Evolutionary conservation across 1,140 invertebrate genomes (phyloP).

Genomic region (Drosophila prosaltans): DNA sequence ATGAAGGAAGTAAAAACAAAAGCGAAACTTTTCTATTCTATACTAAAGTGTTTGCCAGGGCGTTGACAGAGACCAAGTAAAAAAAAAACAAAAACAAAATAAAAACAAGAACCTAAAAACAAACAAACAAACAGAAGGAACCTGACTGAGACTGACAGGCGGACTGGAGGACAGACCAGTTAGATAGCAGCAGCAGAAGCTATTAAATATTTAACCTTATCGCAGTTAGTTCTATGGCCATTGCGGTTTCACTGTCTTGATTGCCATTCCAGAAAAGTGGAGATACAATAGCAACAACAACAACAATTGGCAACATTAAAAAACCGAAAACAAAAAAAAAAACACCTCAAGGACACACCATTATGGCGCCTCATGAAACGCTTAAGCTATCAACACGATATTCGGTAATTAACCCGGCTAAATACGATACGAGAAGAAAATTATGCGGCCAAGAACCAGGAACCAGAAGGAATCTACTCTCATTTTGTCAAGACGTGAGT

Average conservation of each 20-base stretch:
- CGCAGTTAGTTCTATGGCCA: slow-evolving; percentile 54
- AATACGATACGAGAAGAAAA: slow-evolving; percentile 68
- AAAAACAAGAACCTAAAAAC: slow-evolving; percentile 8
- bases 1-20: slow-evolving; percentile 42
- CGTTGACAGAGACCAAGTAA: slow-evolving; percentile 48
- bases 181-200: slow-evolving; percentile 40
- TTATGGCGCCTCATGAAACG: slow-evolving; percentile 70
- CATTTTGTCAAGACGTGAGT: slow-evolving; percentile 44
- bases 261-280: not conserved
- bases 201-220: slow-evolving; percentile 79
- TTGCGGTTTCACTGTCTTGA: slow-evolving; percentile 9
- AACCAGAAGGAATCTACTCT: slow-evolving; percentile 3
- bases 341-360: slow-evolving; percentile 53
- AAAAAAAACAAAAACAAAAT: slow-evolving; percentile 5
- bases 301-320: slow-evolving; percentile 45
- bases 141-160: slow-evolving; percentile 17
- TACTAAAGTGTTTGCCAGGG: slow-evolving; percentile 44
- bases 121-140: slow-evolving; percentile 20
- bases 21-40: slow-evolving; percentile 52
- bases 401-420: slow-evolving; percentile 78
- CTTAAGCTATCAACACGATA: slow-evolving; percentile 80
- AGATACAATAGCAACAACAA: slow-evolving; percentile 27
- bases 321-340: slow-evolving; percentile 52
- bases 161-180: slow-evolving; percentile 35
- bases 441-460: slow-evolving; percentile 47